phyloP scores from a whole-genome alignment of 2,113 vertebrate genomes.

The Oryzias celebensis region DNA sequence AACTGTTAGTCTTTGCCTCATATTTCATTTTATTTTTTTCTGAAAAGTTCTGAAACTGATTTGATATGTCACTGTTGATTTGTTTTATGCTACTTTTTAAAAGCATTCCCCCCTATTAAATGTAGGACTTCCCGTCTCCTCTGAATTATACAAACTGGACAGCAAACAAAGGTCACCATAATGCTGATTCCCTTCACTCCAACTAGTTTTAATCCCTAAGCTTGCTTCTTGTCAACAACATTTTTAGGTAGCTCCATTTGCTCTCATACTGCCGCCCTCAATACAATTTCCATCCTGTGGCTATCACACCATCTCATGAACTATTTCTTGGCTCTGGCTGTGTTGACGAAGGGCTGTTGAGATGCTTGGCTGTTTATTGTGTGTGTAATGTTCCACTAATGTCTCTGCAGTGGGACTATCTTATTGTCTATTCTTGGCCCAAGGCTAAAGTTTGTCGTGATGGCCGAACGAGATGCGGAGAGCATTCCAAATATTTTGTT shows the following conservation, averaged over 20 bases:
- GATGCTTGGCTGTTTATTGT: slow-evolving; percentile 59
- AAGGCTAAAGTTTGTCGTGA: slow-evolving; percentile 45
- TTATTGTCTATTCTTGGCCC: slow-evolving; percentile 63
- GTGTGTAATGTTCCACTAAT: slow-evolving; percentile 70
- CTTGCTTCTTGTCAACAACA: slow-evolving; percentile 51
- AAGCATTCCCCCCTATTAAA: no score
- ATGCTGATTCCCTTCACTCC: slow-evolving; percentile 9
- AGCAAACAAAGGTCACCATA: slow-evolving; percentile 27
- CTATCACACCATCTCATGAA: slow-evolving; percentile 50
- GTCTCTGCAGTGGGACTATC: slow-evolving; percentile 59
- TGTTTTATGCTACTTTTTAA: no score
- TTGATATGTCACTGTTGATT: no score
- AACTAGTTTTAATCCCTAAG: slow-evolving; percentile 20
- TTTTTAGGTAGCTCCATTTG: slow-evolving; percentile 58
- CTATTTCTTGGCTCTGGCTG: slow-evolving; percentile 46
- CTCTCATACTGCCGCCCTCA: slow-evolving; percentile 26
- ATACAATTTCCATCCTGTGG: slow-evolving; percentile 32
- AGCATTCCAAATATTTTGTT: slow-evolving; percentile 45
- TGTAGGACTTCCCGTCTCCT: no score
- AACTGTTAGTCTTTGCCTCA: neutral
- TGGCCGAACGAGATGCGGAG: slow-evolving; percentile 50
- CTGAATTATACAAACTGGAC: neutral
- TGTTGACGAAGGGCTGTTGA: slow-evolving; percentile 59
- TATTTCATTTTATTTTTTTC: neutral
- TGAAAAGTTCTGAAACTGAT: no score